Base-by-base conservation (phyloP, 2,888 invertebrate species). In the Cheiracanthium punctorium region DNA sequence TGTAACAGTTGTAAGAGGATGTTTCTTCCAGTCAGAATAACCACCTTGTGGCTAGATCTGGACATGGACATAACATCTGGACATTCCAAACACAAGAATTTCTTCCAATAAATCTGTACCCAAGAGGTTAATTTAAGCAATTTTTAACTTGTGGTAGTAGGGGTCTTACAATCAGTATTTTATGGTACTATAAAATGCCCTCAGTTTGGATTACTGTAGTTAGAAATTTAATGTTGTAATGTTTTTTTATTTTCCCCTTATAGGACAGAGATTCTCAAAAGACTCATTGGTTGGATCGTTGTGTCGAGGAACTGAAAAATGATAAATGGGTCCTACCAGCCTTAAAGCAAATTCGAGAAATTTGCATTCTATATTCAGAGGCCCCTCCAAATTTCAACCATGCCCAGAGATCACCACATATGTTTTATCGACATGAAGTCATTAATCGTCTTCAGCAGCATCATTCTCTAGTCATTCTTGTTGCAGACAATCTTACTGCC, bases 201-300 rank as follows among this genome's bases (percentile, higher is more conserved):
- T n/a, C n/a, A n/a, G n/a, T n/a, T n/a, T n/a, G n/a, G n/a, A n/a
- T n/a, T n/a, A n/a, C n/a, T n/a, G n/a, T n/a, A n/a, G n/a, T n/a
- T n/a, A n/a, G n/a, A n/a, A n/a, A n/a, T n/a, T n/a, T n/a, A n/a
- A n/a, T n/a, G n/a, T n/a, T n/a, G n/a, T n/a, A 37, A 37, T 37
- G 37, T 37, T 37, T 37, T 37, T 4, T 37, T 65, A 58, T 75
- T 20, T 37, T 75, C n/a, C 14, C 12, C 64, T 58, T 64, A 0
- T 90, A 93, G 93, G 97, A 98, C 91, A 94, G 98, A 90, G 98
- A 98, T 92, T 95, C 96, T 14, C 98, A 98, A 92, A 98, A 98
- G 93, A 96, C 97, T 17, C 94, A 96, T 88, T 98, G 98, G 98
- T 93, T 98, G 88, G 96, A 97, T 91, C 96, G 96, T 92, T 97